These are phyloP conservation scores for Heliopora coerulea DNA, from an alignment of 92 coral and sea anemone species.

Conservation along the genomic window DNA sequence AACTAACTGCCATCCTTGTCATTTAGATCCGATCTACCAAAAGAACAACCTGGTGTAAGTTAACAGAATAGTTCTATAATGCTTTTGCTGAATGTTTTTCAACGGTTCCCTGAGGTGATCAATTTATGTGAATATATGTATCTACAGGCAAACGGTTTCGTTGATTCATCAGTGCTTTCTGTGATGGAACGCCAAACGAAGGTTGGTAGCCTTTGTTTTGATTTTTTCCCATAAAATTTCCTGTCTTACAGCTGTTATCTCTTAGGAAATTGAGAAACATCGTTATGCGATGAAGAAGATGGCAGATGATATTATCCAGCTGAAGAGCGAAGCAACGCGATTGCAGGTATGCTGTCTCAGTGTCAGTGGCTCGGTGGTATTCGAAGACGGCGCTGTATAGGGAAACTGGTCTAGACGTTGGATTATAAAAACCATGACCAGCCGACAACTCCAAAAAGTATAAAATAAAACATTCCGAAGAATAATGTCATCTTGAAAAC, in stretches of 20 bases:
- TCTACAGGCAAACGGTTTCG: not conserved
- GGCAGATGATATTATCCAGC: slow-evolving; percentile 82
- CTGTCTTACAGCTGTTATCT: not conserved
- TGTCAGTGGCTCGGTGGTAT: not conserved
- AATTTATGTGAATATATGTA: no score
- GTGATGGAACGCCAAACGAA: slow-evolving; percentile 23
- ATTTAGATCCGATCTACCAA: not conserved
- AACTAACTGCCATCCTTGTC: not conserved
- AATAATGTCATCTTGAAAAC: no score
- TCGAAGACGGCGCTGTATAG: not conserved
- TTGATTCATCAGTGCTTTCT: not conserved
- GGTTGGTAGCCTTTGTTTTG: not conserved
- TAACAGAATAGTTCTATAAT: not conserved
- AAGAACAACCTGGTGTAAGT: not conserved
- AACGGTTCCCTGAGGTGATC: no score
- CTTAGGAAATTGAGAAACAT: slow-evolving; percentile 89
- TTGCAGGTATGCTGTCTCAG: slow-evolving; percentile 64
- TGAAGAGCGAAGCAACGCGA: slow-evolving; percentile 80
- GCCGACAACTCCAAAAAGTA: no score
- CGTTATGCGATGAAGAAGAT: slow-evolving; percentile 93
- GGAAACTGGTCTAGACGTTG: no score
- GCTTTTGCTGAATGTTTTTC: no score
- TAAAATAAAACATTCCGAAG: no score
- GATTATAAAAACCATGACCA: no score
- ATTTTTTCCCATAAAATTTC: not conserved